Conservation (phyloP, 2,888 invertebrate species). For the Helleia helle region DNA sequence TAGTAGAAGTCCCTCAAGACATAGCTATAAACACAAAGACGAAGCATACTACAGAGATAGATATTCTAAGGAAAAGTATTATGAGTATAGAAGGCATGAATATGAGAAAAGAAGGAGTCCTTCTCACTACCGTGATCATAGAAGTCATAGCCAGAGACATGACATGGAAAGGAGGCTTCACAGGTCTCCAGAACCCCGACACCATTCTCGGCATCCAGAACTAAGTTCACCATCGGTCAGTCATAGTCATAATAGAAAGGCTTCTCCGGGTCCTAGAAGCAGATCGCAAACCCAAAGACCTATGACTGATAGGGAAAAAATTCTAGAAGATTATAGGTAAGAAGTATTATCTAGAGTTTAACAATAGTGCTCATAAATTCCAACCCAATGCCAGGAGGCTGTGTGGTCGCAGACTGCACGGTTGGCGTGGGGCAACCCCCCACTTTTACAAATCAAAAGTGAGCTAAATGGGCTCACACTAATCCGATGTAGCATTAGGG, state of each 20-base stretch:
- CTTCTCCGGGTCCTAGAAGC: conserved; percentile 23
- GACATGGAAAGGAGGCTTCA: conserved; percentile 26
- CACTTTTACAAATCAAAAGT: too few species aligned
- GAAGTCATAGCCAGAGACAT: conserved; percentile 34
- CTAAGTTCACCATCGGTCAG: conserved; percentile 17
- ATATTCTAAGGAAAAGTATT: conserved; percentile 22
- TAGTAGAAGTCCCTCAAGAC: conserved; percentile 33
- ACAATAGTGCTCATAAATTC: too few species aligned
- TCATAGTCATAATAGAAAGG: conserved; percentile 16
- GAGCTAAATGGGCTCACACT: too few species aligned
- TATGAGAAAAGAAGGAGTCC: conserved; percentile 32
- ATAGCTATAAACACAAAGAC: conserved; percentile 25
- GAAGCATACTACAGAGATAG: conserved; percentile 29
- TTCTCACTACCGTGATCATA: conserved; percentile 28
- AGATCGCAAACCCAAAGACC: conserved; percentile 33
- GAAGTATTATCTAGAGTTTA: conserved; percentile 4
- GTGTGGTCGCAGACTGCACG: too few species aligned
- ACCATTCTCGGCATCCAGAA: conserved; percentile 16
- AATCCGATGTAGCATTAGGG: too few species aligned
- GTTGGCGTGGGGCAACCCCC: too few species aligned
- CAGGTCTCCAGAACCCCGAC: conserved; percentile 35
- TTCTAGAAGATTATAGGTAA: conserved; percentile 58
- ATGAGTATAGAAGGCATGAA: conserved; percentile 38
- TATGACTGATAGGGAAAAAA: conserved; percentile 56
- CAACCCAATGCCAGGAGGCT: too few species aligned